Percentiles rank a stretch among this genome's conserved stretches.
Evolutionary conservation across 2,797 vertebrate species (phyloP).

Genomic region (Vespertilio murinus): DNA sequence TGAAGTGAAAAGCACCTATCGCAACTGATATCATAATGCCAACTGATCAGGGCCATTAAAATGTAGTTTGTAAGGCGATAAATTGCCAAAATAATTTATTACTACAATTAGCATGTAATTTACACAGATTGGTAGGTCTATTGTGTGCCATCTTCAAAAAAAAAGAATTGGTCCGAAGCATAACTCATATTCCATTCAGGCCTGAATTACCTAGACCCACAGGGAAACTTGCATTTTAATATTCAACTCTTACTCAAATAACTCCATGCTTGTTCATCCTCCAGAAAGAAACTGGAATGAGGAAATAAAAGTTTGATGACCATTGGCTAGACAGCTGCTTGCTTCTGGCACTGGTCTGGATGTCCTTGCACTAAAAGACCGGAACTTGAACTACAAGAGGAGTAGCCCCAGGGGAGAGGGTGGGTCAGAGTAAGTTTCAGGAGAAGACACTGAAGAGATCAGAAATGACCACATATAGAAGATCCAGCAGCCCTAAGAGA

Average conservation of each 20-base stretch:
- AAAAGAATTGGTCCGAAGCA: background rate
- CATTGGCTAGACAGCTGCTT: background rate
- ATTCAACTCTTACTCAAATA: background rate
- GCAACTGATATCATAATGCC: background rate
- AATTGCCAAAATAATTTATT: background rate
- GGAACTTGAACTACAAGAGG: background rate
- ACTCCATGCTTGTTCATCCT: background rate
- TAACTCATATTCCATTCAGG: background rate
- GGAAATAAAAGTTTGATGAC: background rate
- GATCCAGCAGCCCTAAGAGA: background rate
- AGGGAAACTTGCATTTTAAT: slow-evolving; percentile 6
- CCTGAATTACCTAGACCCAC: background rate
- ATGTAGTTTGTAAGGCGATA: background rate
- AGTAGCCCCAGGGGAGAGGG: background rate
- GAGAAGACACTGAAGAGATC: background rate
- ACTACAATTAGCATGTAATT: background rate
- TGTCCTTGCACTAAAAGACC: background rate
- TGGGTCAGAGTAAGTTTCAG: background rate
- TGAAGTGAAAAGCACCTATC: background rate
- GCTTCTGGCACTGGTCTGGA: background rate
- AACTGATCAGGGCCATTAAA: background rate
- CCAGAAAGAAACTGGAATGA: background rate
- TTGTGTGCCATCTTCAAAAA: background rate
- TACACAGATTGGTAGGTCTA: background rate
- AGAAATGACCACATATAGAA: background rate